A percentile compares a stretch with the other conserved stretches of the same genome.
These are phyloP conservation scores for Eretmochelys imbricata DNA, from an alignment of 2,113 vertebrate genomes.

Conservation along the genomic window DNA sequence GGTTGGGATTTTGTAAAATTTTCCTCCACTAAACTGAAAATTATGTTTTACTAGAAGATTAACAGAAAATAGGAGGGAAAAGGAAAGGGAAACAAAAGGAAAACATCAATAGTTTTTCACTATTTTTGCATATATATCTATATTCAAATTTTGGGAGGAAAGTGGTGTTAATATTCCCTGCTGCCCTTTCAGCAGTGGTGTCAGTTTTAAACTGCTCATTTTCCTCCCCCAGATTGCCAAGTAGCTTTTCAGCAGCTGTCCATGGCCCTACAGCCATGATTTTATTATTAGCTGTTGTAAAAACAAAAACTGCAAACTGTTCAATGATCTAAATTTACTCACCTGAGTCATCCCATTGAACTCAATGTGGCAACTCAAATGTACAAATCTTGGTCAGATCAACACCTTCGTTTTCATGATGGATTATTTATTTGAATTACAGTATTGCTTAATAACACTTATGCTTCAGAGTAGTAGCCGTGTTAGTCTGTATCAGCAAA, in stretches of 20 bases:
- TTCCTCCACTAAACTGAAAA: background rate
- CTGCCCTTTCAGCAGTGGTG: background rate
- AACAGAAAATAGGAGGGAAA: background rate
- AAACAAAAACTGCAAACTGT: background rate
- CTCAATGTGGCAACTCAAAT: background rate
- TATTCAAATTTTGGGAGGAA: background rate
- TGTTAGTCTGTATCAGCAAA: no score
- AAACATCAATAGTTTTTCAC: background rate
- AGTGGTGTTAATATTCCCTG: background rate
- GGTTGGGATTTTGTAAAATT: background rate
- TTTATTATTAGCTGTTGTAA: background rate
- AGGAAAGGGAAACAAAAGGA: background rate
- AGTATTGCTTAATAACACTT: background rate
- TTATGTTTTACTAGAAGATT: background rate
- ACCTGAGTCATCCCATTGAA: background rate
- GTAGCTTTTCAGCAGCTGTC: background rate
- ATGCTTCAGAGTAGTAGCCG: background rate
- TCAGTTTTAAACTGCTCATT: background rate
- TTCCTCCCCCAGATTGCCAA: background rate
- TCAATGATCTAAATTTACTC: background rate
- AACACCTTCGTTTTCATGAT: background rate
- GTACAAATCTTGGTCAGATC: background rate
- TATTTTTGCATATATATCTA: background rate
- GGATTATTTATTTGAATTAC: background rate
- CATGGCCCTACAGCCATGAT: background rate